Percentiles rank a stretch among this genome's conserved stretches.
phyloP scores from a whole-genome alignment of 2,113 vertebrate species.

The Callocephalon fimbriatum region DNA sequence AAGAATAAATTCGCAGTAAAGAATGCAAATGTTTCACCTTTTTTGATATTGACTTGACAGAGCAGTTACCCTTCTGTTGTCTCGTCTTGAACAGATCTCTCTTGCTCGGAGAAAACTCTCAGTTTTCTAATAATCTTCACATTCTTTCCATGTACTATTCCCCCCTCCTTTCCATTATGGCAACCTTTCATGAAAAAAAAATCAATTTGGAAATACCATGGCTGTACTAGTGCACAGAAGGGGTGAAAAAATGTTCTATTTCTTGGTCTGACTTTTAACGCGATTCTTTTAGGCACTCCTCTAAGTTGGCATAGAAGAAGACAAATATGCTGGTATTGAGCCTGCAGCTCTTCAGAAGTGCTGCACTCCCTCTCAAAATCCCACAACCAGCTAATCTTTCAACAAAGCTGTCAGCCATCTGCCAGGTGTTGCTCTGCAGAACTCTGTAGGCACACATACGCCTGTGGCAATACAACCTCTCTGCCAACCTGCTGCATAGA shows the following conservation, averaged over 20 bases:
- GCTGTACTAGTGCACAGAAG: neutral
- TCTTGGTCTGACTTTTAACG: neutral
- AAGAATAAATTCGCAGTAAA: neutral
- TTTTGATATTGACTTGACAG: neutral
- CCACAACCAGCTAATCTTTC: neutral
- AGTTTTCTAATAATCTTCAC: neutral
- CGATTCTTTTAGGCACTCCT: neutral
- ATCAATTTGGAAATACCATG: neutral
- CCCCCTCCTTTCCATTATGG: neutral
- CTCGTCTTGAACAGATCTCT: neutral
- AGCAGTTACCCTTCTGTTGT: neutral
- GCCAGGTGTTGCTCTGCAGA: conserved; percentile 21
- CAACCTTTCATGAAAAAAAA: neutral
- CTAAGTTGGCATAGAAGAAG: fast-evolving
- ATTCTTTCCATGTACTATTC: neutral
- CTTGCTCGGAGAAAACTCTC: neutral
- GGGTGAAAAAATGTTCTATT: neutral
- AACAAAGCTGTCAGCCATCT: conserved; percentile 27
- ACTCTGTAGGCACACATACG: neutral
- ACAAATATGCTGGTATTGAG: neutral
- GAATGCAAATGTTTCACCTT: neutral
- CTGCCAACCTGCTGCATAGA: neutral
- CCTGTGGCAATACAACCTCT: neutral
- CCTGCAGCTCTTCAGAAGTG: neutral
- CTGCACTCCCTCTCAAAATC: neutral